Evolutionary conservation across 1,140 invertebrate genomes (phyloP), one percentile per base, ranked within the genome.

Genomic region (Prorops nasuta): DNA sequence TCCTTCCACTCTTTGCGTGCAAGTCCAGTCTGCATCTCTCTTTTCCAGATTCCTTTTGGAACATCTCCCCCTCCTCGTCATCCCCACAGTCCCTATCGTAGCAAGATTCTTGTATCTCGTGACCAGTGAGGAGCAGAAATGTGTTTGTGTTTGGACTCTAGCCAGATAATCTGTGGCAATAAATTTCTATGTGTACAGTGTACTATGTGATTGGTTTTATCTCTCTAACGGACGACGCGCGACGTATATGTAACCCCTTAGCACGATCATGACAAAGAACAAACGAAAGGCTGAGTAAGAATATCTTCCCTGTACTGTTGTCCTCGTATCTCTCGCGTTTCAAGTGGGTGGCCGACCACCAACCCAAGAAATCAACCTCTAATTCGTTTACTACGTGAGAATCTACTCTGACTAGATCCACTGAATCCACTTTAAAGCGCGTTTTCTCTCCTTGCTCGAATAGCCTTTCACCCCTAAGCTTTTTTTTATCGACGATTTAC

Each of bases 101-200:
- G 24, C 10, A 6, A 28, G 10, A 48, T 35, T 36, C 35, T 24
- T 28, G 46, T 16, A 34, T 48, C 16, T 42, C 42, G 44, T 35
- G 43, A 54, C 31, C 34, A 46, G 47, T 24, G 54, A 41, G 49
- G 54, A 53, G 51, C 63, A 71, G 63, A 72, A 69, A 69, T 65
- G 67, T 71, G 68, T 69, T 69, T 72, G 68, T 68, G 58, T 69
- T 72, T 74, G 71, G 71, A 72, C 57, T 52, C 38, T 57, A 49
- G 71, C 71, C 71, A 74, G 69, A 72, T 74, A 72, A 74, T 74
- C 70, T 66, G 55, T 58, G 58, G 69, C 64, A 72, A 74, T 72
- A 72, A 72, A 74, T 74, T 71, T 70, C 63, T 72, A 58, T 69
- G 64, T 69, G 64, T 69, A 69, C 53, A 64, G 58, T n/a, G n/a